Conservation (phyloP, 1,140 invertebrate species). For the Drosophila prosaltans region DNA sequence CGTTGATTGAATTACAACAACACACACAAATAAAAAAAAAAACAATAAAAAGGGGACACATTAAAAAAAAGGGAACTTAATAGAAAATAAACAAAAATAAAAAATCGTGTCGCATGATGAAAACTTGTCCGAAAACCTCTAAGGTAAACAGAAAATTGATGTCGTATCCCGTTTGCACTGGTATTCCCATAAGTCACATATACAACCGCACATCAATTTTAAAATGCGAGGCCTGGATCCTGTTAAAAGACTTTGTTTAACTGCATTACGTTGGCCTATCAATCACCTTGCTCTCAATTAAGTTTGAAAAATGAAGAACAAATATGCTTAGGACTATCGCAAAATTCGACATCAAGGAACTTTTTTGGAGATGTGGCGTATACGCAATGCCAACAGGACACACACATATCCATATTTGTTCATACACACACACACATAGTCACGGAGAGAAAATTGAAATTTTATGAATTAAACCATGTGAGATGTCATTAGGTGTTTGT, state of each 20-base stretch:
- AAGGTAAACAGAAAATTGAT: slow-evolving; percentile 37
- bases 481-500: background rate
- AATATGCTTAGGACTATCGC: background rate
- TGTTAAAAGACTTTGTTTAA: slow-evolving; percentile 34
- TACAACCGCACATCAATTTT: slow-evolving; percentile 49
- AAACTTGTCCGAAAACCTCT: slow-evolving; percentile 33
- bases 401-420: no score
- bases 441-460: background rate
- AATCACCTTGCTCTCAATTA: slow-evolving; percentile 42
- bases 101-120: slow-evolving; percentile 35
- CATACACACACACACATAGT: no score
- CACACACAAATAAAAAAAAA: slow-evolving; percentile 22
- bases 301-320: slow-evolving; percentile 13
- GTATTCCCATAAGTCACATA: slow-evolving; percentile 49
- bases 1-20: slow-evolving; percentile 31
- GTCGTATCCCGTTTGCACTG: background rate
- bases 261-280: slow-evolving; percentile 31
- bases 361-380: background rate
- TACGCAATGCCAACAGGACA: background rate
- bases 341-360: background rate
- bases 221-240: slow-evolving; percentile 1
- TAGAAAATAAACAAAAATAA: no score
- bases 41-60: slow-evolving; percentile 11
- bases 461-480: slow-evolving; percentile 8
- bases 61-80: no score